Base-by-base conservation (phyloP, 2,797 vertebrate species). In the Galagoides demidoff region DNA sequence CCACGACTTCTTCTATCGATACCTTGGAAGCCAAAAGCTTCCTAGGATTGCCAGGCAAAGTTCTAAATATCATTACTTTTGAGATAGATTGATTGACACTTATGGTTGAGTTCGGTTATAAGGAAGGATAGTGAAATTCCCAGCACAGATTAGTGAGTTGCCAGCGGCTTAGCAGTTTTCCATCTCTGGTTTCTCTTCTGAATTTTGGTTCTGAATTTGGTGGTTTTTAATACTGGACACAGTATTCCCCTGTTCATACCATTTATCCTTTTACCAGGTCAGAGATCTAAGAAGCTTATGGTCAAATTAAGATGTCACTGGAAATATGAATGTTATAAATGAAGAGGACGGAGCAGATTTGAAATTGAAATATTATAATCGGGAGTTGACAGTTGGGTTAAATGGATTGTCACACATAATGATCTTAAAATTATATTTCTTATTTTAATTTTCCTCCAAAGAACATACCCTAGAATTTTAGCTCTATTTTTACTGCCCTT, bases 311-410 rank as follows among this genome's bases (percentile, higher is more conserved):
- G 20, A 73, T 84, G 66, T 77, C 71, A 45, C 49, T 92, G 45
- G 84, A 96, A 93, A 83, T 88, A 45, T 55, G 52, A 94, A 92
- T 74, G 87, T 95, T n/a, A 52, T 79, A 91, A 92, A 84, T 84
- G 55, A 96, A 59, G 94, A 77, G 81, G 93, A 91, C 84, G 87
- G 49, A 16, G 4, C 85, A 45, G 82, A 81, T 7, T 59, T 84
- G 45, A 95, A 91, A 84, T 0, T 17, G 73, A 96, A 29, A 89
- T 77, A 97, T 70, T 90, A 61, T 82, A 92, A 96, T 90, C 89
- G 31, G 83, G 76, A 85, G 73, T 34, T 94, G 89, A 87, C 76
- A 84, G 16, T 86, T 85, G 31, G 85, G 55, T 43, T 91, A 81
- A 93, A 90, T 95, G 79, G 66, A 39, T 83, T 34, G 13, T 83